These are phyloP conservation scores for Mastomys coucha DNA, from an alignment of 2,113 vertebrate species.

Conservation along the genomic window DNA sequence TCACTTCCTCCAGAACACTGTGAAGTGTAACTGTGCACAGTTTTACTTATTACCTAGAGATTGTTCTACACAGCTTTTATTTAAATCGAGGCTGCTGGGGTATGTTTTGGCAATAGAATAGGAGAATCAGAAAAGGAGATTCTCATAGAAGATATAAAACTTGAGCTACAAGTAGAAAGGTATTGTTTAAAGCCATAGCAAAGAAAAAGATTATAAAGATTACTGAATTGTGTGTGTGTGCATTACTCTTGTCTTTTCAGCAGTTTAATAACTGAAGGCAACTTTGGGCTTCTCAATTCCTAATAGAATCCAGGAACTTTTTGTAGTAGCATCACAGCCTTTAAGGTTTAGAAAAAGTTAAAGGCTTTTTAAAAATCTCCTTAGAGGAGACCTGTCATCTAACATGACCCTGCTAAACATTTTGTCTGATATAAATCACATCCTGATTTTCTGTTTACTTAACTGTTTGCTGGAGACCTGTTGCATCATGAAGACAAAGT, in stretches of 20 bases:
- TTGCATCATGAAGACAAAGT: background rate
- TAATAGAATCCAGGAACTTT: constrained; percentile 4
- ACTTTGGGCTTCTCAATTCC: background rate
- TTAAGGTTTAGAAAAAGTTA: constrained; percentile 16
- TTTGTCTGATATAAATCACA: background rate
- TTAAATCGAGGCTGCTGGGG: constrained; percentile 18
- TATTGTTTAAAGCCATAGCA: constrained; percentile 16
- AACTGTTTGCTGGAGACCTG: background rate
- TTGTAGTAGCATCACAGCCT: background rate
- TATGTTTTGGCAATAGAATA: background rate
- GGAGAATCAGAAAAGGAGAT: constrained; percentile 15
- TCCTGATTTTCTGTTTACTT: constrained; percentile 40
- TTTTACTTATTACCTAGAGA: background rate
- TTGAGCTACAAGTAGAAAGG: background rate
- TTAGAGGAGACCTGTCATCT: background rate
- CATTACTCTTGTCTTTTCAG: background rate
- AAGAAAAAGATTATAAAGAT: constrained; percentile 28
- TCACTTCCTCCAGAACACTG: background rate
- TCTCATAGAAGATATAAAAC: constrained; percentile 31
- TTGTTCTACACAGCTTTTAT: background rate
- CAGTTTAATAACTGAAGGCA: constrained; percentile 37
- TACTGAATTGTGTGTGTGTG: background rate
- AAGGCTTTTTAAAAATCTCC: background rate
- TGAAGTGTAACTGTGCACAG: background rate
- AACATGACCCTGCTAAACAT: background rate